A percentile compares a stretch with the other conserved stretches of the same genome.
These are phyloP conservation scores for Dione vanillae DNA, from an alignment of 2,888 invertebrate genomes.

Conservation along the genomic window DNA sequence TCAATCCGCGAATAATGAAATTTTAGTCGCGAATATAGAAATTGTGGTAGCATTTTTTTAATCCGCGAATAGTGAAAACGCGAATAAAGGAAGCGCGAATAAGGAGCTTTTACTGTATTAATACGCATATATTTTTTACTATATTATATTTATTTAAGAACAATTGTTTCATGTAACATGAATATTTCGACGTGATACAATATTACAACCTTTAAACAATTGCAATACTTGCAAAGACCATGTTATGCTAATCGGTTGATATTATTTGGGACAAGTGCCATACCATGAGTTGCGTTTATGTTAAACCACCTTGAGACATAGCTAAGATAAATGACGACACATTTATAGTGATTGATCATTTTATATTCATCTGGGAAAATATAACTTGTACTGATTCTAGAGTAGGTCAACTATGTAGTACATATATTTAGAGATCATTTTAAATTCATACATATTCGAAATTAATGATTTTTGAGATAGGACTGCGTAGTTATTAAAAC, in stretches of 20 bases:
- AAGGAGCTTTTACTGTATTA: too few relatives aligned
- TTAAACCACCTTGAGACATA: conserved; percentile 44
- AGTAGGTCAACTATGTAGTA: not conserved
- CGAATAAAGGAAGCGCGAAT: too few relatives aligned
- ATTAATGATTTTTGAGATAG: too few relatives aligned
- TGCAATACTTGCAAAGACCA: conserved; percentile 46
- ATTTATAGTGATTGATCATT: conserved; percentile 39
- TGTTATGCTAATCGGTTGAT: conserved; percentile 63
- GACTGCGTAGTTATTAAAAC: too few relatives aligned
- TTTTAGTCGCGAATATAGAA: too few relatives aligned
- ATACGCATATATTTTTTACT: too few relatives aligned
- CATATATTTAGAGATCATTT: too few relatives aligned
- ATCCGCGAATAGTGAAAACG: too few relatives aligned
- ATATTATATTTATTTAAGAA: too few relatives aligned
- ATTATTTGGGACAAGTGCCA: conserved; percentile 58
- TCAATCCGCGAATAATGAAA: too few relatives aligned
- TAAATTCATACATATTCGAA: not conserved
- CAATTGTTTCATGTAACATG: conserved; percentile 42
- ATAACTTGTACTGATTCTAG: not conserved
- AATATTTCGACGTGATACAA: conserved; percentile 11
- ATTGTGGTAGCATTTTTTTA: too few relatives aligned
- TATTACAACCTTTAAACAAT: conserved; percentile 29
- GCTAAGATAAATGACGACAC: conserved; percentile 42
- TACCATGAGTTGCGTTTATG: conserved; percentile 54
- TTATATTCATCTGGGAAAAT: conserved; percentile 24